Conservation (phyloP, 1,140 invertebrate species). For the Pseudomyrmex concolor region DNA sequence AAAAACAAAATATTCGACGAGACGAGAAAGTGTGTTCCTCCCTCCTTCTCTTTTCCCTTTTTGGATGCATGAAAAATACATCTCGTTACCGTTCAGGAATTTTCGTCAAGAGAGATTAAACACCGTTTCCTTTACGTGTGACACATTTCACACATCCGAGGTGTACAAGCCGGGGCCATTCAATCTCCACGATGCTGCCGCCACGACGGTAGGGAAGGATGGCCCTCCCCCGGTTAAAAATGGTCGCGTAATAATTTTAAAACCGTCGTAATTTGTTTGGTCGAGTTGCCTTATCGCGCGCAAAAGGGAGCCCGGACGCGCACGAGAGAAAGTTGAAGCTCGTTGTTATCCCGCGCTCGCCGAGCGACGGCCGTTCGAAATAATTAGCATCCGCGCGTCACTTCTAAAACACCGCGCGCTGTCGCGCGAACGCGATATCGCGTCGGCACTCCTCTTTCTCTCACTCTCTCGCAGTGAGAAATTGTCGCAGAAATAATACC, state of each 20-base stretch:
- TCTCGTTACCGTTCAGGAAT: neutral
- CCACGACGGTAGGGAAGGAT: no score
- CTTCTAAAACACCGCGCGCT: constrained; percentile 53
- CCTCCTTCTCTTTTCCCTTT: neutral
- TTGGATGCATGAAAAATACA: neutral
- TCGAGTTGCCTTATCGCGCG: constrained; percentile 57
- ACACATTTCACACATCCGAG: constrained; percentile 3
- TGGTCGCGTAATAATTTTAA: constrained; percentile 58
- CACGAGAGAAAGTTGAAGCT: neutral
- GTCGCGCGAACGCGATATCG: constrained; percentile 45
- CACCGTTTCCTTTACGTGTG: neutral
- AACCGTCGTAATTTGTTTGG: constrained; percentile 55
- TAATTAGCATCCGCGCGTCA: constrained; percentile 63
- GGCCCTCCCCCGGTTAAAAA: constrained; percentile 36
- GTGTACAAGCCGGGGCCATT: neutral
- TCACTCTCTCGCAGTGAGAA: constrained; percentile 22
- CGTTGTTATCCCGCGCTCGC: constrained; percentile 34
- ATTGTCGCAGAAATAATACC: constrained; percentile 67
- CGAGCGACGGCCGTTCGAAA: constrained; percentile 46
- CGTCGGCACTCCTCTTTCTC: constrained; percentile 33
- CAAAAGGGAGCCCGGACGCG: neutral
- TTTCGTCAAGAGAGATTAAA: constrained; percentile 12
- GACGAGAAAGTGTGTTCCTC: no score
- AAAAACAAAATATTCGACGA: no score
- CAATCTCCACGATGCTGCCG: constrained; percentile 23